phyloP scores from a whole-genome alignment of 2,888 invertebrate species.

The Muschampia plurimacula region DNA sequence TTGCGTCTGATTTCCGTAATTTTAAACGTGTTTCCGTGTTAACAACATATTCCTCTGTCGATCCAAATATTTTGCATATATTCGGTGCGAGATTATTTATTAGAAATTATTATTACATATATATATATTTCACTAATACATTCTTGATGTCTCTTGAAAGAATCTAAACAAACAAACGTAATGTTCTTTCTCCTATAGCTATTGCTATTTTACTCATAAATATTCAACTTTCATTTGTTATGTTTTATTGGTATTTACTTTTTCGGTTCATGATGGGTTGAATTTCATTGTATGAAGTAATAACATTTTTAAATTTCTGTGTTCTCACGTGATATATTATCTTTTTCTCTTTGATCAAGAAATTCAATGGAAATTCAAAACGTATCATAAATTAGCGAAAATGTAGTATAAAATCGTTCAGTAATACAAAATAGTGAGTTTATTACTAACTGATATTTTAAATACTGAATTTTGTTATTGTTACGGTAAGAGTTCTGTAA shows the following conservation, averaged over 20 bases:
- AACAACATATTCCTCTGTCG: slow-evolving; percentile 10
- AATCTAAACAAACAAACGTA: no score
- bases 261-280: slow-evolving; percentile 28
- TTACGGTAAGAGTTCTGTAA: no score
- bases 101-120: no score
- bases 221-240: slow-evolving; percentile 19
- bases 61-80: slow-evolving; percentile 13
- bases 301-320: slow-evolving; percentile 22
- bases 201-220: slow-evolving; percentile 2
- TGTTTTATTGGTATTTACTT: slow-evolving; percentile 39
- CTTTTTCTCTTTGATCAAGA: slow-evolving; percentile 6
- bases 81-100: not conserved
- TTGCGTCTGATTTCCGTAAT: slow-evolving; percentile 49
- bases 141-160: no score
- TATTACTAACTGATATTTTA: no score
- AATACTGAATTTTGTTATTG: no score
- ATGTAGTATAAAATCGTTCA: not conserved
- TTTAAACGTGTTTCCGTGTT: slow-evolving; percentile 40
- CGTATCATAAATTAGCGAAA: not conserved
- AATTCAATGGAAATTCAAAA: not conserved
- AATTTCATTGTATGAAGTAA: slow-evolving; percentile 30
- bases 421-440: no score
- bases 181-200: not conserved
- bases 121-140: no score
- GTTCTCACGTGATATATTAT: slow-evolving; percentile 22